A percentile compares a stretch with the other conserved stretches of the same genome.
Conservation (phyloP, 1,140 invertebrate species). For the Prorops nasuta region DNA sequence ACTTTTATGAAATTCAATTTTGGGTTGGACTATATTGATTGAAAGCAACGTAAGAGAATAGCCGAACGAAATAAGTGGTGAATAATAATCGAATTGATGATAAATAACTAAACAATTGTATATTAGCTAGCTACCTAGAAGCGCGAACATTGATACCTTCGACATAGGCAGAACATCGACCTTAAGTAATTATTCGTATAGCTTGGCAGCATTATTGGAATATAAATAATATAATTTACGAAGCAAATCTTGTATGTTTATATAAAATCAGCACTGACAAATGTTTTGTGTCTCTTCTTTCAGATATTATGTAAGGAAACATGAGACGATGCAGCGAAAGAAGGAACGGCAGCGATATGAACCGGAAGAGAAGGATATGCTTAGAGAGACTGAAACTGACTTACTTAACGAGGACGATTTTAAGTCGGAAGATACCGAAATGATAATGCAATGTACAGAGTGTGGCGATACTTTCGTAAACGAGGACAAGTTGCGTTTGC, state of each 20-base stretch:
- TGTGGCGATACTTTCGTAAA: conserved; percentile 50
- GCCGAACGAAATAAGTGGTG: too few species aligned
- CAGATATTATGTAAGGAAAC: conserved; percentile 52
- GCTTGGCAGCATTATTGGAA: too few species aligned
- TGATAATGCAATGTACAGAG: conserved; percentile 32
- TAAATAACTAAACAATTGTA: too few species aligned
- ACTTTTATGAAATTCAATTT: too few species aligned
- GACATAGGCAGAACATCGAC: too few species aligned
- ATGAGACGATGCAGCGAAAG: conserved; percentile 28
- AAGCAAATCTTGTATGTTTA: not conserved
- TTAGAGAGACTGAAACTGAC: conserved; percentile 30
- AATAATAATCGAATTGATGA: too few species aligned
- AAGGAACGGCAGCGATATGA: conserved; percentile 28
- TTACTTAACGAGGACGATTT: conserved; percentile 27
- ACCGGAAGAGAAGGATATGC: conserved; percentile 33
- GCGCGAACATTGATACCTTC: too few species aligned
- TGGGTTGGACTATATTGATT: too few species aligned
- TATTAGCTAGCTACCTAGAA: too few species aligned
- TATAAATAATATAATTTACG: not conserved
- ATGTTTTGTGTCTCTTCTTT: conserved; percentile 47
- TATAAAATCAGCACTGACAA: not conserved
- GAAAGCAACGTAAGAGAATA: too few species aligned
- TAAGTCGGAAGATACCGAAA: conserved; percentile 24
- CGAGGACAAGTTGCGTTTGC: conserved; percentile 43
- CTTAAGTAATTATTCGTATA: too few species aligned